A percentile compares a stretch with the other conserved stretches of the same genome.
Evolutionary conservation across 2,113 vertebrate genomes (phyloP).

Genomic region (Salvelinus alpinus): DNA sequence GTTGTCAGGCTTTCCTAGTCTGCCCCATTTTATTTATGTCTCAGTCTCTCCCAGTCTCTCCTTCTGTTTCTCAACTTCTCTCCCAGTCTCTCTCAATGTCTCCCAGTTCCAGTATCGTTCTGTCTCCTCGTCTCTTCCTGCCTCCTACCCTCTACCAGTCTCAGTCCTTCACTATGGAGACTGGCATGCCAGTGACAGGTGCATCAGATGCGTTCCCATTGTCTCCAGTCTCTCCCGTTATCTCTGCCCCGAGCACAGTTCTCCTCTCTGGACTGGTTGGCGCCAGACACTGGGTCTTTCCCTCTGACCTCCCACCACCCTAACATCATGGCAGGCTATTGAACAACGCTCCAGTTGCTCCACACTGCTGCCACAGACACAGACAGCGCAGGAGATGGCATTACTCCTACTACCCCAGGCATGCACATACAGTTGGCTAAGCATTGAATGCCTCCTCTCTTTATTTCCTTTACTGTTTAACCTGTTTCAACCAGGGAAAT

Average conservation of each 20-base stretch:
- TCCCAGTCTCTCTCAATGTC: background rate
- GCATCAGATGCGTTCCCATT: background rate
- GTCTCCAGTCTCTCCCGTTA: background rate
- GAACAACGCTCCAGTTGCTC: slow-evolving; percentile 2
- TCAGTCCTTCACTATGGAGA: background rate
- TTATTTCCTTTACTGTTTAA: too few relatives aligned
- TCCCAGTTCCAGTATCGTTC: background rate
- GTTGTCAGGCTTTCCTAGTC: background rate
- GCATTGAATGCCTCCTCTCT: too few relatives aligned
- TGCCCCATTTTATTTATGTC: background rate
- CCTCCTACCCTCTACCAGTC: background rate
- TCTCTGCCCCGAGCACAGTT: background rate
- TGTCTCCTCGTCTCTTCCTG: background rate
- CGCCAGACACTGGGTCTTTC: slow-evolving; percentile 19
- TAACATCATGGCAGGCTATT: background rate
- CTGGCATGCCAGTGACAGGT: background rate
- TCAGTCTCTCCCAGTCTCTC: background rate
- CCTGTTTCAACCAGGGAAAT: too few relatives aligned
- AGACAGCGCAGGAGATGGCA: background rate
- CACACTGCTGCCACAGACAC: slow-evolving; percentile 2
- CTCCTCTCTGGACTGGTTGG: background rate
- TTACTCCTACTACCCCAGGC: background rate
- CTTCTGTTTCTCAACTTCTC: background rate
- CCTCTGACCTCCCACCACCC: slow-evolving; percentile 30
- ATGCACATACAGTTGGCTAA: background rate